Evolutionary conservation across 2,797 vertebrate genomes (phyloP).

Genomic region (Cottoperca gobio): DNA sequence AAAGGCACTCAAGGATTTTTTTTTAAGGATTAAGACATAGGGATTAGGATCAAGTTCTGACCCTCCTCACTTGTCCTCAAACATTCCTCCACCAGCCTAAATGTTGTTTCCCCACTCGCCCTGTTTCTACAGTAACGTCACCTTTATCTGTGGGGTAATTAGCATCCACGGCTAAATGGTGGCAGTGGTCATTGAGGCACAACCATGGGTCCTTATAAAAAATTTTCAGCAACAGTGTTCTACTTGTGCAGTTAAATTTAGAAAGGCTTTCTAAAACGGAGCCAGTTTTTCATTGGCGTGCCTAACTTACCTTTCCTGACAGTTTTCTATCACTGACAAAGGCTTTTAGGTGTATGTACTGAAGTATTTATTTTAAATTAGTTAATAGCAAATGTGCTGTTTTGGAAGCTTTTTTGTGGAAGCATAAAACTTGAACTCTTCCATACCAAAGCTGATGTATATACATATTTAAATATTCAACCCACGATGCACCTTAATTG

Average conservation of each 20-base stretch:
- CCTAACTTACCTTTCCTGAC: neutral
- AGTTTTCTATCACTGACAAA: neutral
- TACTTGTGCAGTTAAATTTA: neutral
- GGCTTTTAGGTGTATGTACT: neutral
- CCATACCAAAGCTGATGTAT: neutral
- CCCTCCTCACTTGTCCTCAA: conserved; percentile 12
- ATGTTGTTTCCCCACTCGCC: conserved; percentile 10
- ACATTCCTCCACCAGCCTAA: conserved; percentile 19
- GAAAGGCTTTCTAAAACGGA: neutral
- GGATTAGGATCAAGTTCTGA: conserved; percentile 27
- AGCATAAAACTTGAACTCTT: neutral
- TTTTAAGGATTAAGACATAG: conserved; percentile 13
- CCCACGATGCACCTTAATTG: conserved; percentile 17
- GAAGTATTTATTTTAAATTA: neutral
- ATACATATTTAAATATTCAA: neutral
- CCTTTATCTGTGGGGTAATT: conserved; percentile 17
- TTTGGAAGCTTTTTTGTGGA: neutral
- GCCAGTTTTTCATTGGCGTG: neutral
- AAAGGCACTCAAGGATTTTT: too few relatives aligned
- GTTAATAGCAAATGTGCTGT: neutral
- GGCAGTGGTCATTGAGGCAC: neutral
- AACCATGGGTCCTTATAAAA: neutral
- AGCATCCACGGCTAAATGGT: neutral
- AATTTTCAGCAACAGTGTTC: neutral
- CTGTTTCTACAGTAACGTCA: conserved; percentile 38